A percentile compares a stretch with the other conserved stretches of the same genome.
Evolutionary conservation across 2,113 vertebrate genomes (phyloP).

Genomic region (Pterophyllum scalare): DNA sequence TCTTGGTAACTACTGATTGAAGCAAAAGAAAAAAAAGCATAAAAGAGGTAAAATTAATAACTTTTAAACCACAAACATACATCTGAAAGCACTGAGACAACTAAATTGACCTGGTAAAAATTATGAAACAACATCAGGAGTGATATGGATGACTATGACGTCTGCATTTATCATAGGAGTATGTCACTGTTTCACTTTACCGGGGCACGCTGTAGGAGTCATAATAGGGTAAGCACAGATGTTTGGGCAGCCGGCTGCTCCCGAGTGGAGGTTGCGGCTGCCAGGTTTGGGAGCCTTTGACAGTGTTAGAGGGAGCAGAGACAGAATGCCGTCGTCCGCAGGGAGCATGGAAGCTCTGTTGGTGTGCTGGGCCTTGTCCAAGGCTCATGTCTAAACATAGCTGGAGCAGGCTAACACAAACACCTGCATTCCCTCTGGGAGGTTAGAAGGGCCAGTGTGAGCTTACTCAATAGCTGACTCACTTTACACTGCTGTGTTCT

Average conservation of each 20-base stretch:
- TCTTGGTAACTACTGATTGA: background rate
- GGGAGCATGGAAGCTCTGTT: conserved; percentile 57
- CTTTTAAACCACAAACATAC: background rate
- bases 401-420: conserved; percentile 66
- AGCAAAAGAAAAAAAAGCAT: background rate
- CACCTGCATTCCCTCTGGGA: conserved; percentile 70
- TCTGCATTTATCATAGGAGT: background rate
- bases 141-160: background rate
- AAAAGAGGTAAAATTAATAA: background rate
- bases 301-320: conserved; percentile 42
- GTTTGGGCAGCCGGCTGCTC: conserved; percentile 55
- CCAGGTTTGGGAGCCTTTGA: conserved; percentile 60
- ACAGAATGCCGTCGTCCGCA: conserved; percentile 45
- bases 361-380: conserved; percentile 67
- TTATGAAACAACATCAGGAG: background rate
- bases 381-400: conserved; percentile 73
- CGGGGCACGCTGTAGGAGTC: conserved; percentile 15
- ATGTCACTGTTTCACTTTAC: background rate
- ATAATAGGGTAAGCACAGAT: conserved; percentile 51
- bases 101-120: background rate
- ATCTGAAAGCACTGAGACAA: background rate
- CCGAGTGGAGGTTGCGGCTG: conserved; percentile 49
- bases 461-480: conserved; percentile 67
- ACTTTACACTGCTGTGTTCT: conserved; percentile 51
- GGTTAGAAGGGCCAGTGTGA: conserved; percentile 38